These are phyloP conservation scores for Drosophila kurseongensis DNA, from an alignment of 1,140 invertebrate genomes.

Conservation along the genomic window DNA sequence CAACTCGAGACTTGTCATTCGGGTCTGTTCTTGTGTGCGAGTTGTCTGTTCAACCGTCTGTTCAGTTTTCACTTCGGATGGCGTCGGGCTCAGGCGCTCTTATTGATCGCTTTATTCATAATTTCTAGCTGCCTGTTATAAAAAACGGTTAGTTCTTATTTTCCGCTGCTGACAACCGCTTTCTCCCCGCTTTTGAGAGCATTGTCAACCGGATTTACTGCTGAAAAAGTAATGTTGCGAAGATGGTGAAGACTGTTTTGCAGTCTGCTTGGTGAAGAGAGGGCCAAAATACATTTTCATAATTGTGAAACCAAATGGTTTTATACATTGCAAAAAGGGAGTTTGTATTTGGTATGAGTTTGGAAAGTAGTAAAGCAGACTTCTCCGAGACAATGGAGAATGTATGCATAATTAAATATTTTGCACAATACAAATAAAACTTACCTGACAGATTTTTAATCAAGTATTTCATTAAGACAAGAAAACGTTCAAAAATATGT, in stretches of 20 bases:
- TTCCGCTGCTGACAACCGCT: conserved; percentile 43
- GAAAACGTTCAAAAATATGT: no score
- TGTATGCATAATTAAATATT: no score
- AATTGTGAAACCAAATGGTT: no score
- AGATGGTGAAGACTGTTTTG: not conserved
- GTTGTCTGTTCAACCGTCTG: conserved; percentile 43
- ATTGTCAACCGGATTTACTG: conserved; percentile 66
- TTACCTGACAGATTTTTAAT: no score
- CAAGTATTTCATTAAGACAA: no score
- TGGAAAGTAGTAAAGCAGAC: no score
- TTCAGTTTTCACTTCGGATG: conserved; percentile 65
- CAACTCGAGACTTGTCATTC: conserved; percentile 25
- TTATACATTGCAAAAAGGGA: no score
- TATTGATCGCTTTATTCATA: conserved; percentile 73
- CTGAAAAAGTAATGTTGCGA: conserved; percentile 6
- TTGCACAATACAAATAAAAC: no score
- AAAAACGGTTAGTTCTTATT: conserved; percentile 77
- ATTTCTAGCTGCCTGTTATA: conserved; percentile 55
- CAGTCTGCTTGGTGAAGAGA: no score
- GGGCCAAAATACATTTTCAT: no score
- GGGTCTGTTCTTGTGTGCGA: conserved; percentile 39
- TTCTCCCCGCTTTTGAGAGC: conserved; percentile 59
- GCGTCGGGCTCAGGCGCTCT: conserved; percentile 15
- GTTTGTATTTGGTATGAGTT: no score
- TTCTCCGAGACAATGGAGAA: no score